phyloP scores from a whole-genome alignment of 1,140 invertebrate genomes.

The Drosophila repleta region DNA sequence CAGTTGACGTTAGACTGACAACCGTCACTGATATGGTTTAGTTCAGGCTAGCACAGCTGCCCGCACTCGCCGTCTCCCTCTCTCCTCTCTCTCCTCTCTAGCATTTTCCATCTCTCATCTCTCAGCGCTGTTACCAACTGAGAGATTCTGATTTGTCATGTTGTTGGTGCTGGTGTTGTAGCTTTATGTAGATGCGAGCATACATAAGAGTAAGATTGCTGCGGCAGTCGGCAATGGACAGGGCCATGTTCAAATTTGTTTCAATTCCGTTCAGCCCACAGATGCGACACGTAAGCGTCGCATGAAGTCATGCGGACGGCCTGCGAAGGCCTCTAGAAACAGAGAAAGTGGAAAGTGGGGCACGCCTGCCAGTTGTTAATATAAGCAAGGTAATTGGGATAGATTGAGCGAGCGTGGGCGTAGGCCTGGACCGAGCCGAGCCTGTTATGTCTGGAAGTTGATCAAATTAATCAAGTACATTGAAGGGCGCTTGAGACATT shows the following conservation, averaged over 20 bases:
- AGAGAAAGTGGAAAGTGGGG: neutral
- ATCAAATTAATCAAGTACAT: slow-evolving; percentile 81
- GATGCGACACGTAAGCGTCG: slow-evolving; percentile 66
- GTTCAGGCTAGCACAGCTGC: neutral
- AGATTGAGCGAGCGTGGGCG: neutral
- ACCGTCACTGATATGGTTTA: slow-evolving; percentile 37
- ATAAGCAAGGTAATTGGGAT: slow-evolving; percentile 76
- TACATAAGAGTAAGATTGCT: slow-evolving; percentile 24
- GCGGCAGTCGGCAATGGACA: slow-evolving; percentile 35
- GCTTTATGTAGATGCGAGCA: slow-evolving; percentile 58
- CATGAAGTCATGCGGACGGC: slow-evolving; percentile 76
- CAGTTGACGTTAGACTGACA: slow-evolving; percentile 55
- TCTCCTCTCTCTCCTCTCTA: neutral
- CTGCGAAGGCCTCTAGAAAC: neutral
- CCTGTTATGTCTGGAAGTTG: slow-evolving; percentile 50
- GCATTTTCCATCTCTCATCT: neutral
- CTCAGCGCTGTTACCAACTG: slow-evolving; percentile 7
- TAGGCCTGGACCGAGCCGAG: neutral
- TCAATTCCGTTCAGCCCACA: slow-evolving; percentile 58
- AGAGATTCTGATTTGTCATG: slow-evolving; percentile 34
- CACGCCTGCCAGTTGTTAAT: slow-evolving; percentile 63
- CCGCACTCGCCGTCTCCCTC: neutral
- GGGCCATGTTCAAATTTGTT: slow-evolving; percentile 76
- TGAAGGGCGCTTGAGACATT: slow-evolving; percentile 45
- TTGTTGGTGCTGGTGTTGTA: slow-evolving; percentile 25